Percentiles rank a stretch among this genome's conserved stretches.
phyloP scores from a whole-genome alignment of 2,113 vertebrate genomes.

The Panthera uncia region DNA sequence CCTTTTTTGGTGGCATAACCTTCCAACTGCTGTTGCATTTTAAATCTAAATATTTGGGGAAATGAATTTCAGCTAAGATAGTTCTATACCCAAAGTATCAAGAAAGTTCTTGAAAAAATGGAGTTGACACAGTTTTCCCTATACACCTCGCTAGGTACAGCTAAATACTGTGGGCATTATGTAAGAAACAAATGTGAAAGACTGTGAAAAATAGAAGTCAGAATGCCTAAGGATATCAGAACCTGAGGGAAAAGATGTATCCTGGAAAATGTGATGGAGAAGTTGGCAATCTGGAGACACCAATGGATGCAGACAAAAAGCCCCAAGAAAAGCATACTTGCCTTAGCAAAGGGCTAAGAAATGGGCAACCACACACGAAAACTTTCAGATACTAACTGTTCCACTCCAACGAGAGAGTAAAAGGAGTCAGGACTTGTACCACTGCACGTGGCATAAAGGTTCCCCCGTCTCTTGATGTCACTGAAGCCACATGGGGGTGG shows the following conservation, averaged over 20 bases:
- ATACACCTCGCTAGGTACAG: not conserved
- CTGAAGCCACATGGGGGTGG: fast-evolving
- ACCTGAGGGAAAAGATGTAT: not conserved
- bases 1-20: not conserved
- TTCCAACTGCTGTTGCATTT: not conserved
- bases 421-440: not conserved
- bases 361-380: not conserved
- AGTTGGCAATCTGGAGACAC: not conserved
- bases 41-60: not conserved
- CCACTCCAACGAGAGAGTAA: not conserved
- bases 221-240: not conserved
- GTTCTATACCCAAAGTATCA: not conserved
- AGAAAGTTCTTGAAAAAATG: not conserved
- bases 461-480: not conserved
- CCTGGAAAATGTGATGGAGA: not conserved
- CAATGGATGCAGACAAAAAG: not conserved
- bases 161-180: not conserved
- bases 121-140: not conserved
- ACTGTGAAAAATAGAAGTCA: not conserved
- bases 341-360: not conserved
- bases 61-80: not conserved
- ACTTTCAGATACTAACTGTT: not conserved
- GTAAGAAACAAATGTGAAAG: not conserved
- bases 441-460: not conserved
- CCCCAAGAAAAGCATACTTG: not conserved